Evolutionary conservation across 2,888 invertebrate species (phyloP), one percentile per base, ranked within the genome.

Genomic region (Phortica okadai): DNA sequence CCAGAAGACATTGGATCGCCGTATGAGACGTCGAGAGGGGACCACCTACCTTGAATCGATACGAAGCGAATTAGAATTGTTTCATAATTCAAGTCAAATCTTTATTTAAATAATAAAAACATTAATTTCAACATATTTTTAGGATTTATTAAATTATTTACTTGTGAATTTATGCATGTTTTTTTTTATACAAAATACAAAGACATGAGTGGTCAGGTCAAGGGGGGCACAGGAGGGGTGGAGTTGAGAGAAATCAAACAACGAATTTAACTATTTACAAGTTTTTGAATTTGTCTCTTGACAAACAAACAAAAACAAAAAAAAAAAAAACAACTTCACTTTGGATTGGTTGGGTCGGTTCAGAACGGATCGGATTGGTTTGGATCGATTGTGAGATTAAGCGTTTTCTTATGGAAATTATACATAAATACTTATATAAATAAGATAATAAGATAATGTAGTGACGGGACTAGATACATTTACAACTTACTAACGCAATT

Each of bases 111-210:
- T 75, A 75, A 73, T 44, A 64, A 64, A 58, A 16, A 42, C 45
- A 76, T 76, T 75, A 77, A 67, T 76, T 74, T 58, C 74, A 76
- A 76, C 83, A 84, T 87, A 81, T 84, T 45, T 66, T 73, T 74
- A 41, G 64, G 10, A 42, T 69, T 85, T 85, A 84, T 86, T 85
- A 83, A 87, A 84, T 87, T 86, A 84, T 87, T 87, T 86, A 87
- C 73, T 83, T 84, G 82, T 86, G 83, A 84, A 82, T 77, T 79
- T 81, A 76, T 79, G 73, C 78, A 82, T 83, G 85, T 87, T 82
- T 85, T 80, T 80, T 83, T 41, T 59, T 59, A 59, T 59, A 16
- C 21, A 59, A 59, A 33, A 59, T 59, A 59, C 21, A 59, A 16
- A 59, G 33, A 33, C 33, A 33, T 33, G 33, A 33, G 33, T 50